phyloP scores from a whole-genome alignment of 2,888 invertebrate species.

The Coenonympha arcania region DNA sequence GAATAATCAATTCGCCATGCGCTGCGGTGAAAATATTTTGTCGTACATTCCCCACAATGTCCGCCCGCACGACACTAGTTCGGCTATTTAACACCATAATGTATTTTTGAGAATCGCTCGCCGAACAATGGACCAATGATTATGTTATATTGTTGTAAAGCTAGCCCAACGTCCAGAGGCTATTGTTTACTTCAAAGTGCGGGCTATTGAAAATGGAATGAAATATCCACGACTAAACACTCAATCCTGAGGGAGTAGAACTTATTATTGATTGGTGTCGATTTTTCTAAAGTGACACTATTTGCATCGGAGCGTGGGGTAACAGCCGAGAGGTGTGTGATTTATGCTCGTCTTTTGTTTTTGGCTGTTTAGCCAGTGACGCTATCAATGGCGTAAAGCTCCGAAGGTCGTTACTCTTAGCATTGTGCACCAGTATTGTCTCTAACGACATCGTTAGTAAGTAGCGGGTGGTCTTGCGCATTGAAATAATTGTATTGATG shows the following conservation, averaged over 20 bases:
- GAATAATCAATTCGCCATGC: conserved; percentile 58
- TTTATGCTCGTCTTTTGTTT: conserved; percentile 72
- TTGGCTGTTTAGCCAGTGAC: conserved; percentile 65
- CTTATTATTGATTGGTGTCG: conserved; percentile 23
- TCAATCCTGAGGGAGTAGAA: conserved; percentile 14
- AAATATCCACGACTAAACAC: not conserved
- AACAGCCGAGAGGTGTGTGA: conserved; percentile 56
- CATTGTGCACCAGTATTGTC: conserved; percentile 69
- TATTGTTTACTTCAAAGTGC: conserved; percentile 66
- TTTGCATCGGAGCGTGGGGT: conserved; percentile 51
- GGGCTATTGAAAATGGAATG: conserved; percentile 16
- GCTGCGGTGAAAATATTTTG: conserved; percentile 68
- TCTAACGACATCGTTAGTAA: conserved; percentile 69
- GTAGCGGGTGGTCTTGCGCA: conserved; percentile 68
- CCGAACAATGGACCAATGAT: conserved; percentile 27
- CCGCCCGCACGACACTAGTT: conserved; percentile 43
- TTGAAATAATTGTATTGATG: conserved; percentile 69
- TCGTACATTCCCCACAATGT: conserved; percentile 47
- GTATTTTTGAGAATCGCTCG: conserved; percentile 56
- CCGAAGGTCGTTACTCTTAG: conserved; percentile 69
- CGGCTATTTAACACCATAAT: conserved; percentile 50
- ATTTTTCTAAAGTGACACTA: conserved; percentile 22
- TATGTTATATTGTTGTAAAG: conserved; percentile 47
- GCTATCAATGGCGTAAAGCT: conserved; percentile 61
- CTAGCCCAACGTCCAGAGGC: conserved; percentile 58